Base-by-base conservation (phyloP, 2,113 vertebrate species). In the Oncorhynchus mykiss region DNA sequence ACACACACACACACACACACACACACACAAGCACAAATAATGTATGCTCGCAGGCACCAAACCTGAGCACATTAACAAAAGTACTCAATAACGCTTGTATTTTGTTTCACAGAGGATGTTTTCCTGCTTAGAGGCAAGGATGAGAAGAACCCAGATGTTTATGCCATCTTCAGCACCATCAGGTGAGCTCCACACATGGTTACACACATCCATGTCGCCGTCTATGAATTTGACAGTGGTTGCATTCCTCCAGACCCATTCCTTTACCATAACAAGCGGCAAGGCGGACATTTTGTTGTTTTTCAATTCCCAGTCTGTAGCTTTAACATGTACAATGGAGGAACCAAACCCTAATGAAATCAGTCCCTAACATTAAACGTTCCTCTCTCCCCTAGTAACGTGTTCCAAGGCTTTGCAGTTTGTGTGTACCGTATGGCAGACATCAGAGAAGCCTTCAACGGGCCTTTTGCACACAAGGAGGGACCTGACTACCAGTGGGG, bases 381-480 rank as follows among this genome's bases (percentile, higher is more conserved):
- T 7, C 25, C 39, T 67, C 5, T 74, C 24, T 71, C 25, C 74
- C 57, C 48, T 82, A 94, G 94, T 86, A 96, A 97, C 0, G 93
- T 99, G 18, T 99, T 99, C 92, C 95, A 93, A 88, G 97, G 97
- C 48, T 98, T 93, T 3, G 96, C 96, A 0, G 80, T 98, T 78
- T 99, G 97, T 3, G 92, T 96, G 72, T 99, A 97, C 83, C 94
- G 80, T 77, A 96, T 98, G 96, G 91, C 93, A 0, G 95, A 98
- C 72, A 94, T 99, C 84, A 92, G 95, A 54, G 96, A 97, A 78
- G 96, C 95, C 75, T 99, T 99, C 92, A 98, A 97, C 0, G 97
- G 97, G 29, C 96, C 97, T 3, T 99, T 98, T 1, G 96, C 97
- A 70, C 97, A 99, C 90, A 95, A 92, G 78, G 96, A 97, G 24